phyloP scores from a whole-genome alignment of 2,888 invertebrate genomes.

The Hemicrepidius hirtus region DNA sequence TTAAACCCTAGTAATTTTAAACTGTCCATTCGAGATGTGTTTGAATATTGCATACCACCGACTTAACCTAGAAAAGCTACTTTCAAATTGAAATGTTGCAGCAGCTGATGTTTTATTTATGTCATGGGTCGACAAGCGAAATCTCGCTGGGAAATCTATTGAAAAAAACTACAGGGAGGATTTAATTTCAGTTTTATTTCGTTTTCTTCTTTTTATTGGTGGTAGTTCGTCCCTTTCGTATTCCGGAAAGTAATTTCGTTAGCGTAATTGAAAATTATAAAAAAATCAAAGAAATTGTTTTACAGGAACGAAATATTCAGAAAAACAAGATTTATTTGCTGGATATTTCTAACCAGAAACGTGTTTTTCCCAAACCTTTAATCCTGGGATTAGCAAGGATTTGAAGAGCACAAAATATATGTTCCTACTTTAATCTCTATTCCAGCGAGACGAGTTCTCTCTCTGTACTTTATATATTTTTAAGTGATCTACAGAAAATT shows the following conservation, averaged over 20 bases:
- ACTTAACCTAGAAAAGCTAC: constrained; percentile 44
- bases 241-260: constrained; percentile 41
- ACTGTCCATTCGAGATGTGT: constrained; percentile 44
- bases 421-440: constrained; percentile 40
- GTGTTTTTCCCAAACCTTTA: constrained; percentile 47
- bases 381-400: constrained; percentile 41
- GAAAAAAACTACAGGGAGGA: constrained; percentile 53
- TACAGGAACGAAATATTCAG: constrained; percentile 2
- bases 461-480: constrained; percentile 34
- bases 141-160: constrained; percentile 52
- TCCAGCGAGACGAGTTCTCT: constrained; percentile 11
- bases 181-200: constrained; percentile 53
- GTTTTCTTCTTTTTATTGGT: constrained; percentile 48
- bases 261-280: constrained; percentile 38
- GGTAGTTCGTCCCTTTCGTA: constrained; percentile 23
- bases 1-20: constrained; percentile 49
- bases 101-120: constrained; percentile 55
- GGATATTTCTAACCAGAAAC: constrained; percentile 24
- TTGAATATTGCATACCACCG: constrained; percentile 48
- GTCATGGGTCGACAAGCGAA: constrained; percentile 47
- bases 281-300: constrained; percentile 29
- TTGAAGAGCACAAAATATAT: constrained; percentile 39
- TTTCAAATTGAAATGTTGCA: constrained; percentile 55
- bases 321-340: constrained; percentile 20
- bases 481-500: constrained; percentile 33